A percentile compares a stretch with the other conserved stretches of the same genome.
Conservation (phyloP, 2,113 vertebrate genomes). For the Plotosus lineatus region DNA sequence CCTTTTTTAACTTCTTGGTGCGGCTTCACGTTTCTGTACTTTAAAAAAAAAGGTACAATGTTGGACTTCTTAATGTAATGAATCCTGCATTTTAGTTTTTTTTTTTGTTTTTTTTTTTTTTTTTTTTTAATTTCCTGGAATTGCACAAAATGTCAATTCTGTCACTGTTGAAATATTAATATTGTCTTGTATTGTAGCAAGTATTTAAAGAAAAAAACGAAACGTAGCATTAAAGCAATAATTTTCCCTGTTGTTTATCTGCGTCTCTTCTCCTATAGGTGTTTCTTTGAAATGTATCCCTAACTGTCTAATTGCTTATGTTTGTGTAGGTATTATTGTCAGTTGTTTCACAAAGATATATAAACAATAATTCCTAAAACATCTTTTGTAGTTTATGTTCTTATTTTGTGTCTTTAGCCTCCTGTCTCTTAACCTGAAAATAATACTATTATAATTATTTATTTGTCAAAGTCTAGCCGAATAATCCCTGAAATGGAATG, state of each 20-base stretch:
- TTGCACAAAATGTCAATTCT: constrained; percentile 66
- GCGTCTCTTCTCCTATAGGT: constrained; percentile 70
- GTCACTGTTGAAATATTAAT: constrained; percentile 73
- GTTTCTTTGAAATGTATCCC: constrained; percentile 71
- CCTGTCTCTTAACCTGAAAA: neutral
- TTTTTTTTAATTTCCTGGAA: constrained; percentile 56
- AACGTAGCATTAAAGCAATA: constrained; percentile 79
- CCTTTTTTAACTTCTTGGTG: constrained; percentile 60
- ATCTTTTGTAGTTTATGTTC: constrained; percentile 59
- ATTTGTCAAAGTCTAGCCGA: too few species aligned
- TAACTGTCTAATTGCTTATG: constrained; percentile 74
- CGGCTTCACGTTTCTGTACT: constrained; percentile 17
- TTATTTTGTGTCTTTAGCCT: constrained; percentile 48
- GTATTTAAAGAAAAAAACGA: constrained; percentile 68
- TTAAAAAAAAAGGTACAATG: constrained; percentile 20
- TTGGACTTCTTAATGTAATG: constrained; percentile 65
- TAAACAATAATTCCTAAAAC: constrained; percentile 76
- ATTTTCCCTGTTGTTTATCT: constrained; percentile 74
- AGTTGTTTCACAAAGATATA: constrained; percentile 77
- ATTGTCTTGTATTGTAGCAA: constrained; percentile 76
- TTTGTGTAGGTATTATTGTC: constrained; percentile 76
- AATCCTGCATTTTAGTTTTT: constrained; percentile 59
- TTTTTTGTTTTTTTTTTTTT: constrained; percentile 50
- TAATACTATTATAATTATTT: too few species aligned
- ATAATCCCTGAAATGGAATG: too few species aligned